phyloP scores from a whole-genome alignment of 2,888 invertebrate genomes.

The Torymus tubicola region DNA sequence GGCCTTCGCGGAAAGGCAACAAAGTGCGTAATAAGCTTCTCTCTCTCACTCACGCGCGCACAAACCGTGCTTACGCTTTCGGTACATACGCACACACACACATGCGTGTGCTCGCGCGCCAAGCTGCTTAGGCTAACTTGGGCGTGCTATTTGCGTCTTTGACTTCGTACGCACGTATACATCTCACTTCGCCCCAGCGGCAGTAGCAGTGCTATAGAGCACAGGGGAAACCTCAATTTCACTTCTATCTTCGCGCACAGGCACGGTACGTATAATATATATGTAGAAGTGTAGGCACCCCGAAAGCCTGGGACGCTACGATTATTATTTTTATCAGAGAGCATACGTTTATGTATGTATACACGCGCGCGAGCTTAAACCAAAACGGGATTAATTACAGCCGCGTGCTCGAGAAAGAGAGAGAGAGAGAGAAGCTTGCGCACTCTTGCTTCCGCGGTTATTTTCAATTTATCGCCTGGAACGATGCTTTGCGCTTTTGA shows the following conservation, averaged over 20 bases:
- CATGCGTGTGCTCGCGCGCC: conserved; percentile 51
- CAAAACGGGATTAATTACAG: conserved; percentile 47
- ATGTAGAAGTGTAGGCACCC: background rate
- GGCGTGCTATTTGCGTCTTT: conserved; percentile 75
- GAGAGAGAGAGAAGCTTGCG: background rate
- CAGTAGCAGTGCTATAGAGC: background rate
- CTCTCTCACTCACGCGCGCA: no score
- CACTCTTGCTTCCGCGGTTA: conserved; percentile 35
- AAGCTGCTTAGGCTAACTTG: conserved; percentile 75
- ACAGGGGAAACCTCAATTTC: conserved; percentile 55
- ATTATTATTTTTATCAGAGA: conserved; percentile 46
- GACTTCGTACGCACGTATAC: conserved; percentile 72
- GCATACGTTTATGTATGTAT: background rate
- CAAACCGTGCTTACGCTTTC: no score
- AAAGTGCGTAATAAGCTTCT: conserved; percentile 42
- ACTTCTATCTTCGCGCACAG: conserved; percentile 31
- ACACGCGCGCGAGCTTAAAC: conserved; percentile 23
- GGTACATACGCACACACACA: conserved; percentile 40
- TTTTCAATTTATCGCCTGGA: conserved; percentile 49
- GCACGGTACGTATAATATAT: background rate
- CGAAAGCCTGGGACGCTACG: background rate
- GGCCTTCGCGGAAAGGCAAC: conserved; percentile 14
- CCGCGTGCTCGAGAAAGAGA: background rate
- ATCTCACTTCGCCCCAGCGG: conserved; percentile 62
- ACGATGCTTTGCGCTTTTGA: conserved; percentile 33